phyloP scores from a whole-genome alignment of 2,113 vertebrate species.

The Colinus virginianus region DNA sequence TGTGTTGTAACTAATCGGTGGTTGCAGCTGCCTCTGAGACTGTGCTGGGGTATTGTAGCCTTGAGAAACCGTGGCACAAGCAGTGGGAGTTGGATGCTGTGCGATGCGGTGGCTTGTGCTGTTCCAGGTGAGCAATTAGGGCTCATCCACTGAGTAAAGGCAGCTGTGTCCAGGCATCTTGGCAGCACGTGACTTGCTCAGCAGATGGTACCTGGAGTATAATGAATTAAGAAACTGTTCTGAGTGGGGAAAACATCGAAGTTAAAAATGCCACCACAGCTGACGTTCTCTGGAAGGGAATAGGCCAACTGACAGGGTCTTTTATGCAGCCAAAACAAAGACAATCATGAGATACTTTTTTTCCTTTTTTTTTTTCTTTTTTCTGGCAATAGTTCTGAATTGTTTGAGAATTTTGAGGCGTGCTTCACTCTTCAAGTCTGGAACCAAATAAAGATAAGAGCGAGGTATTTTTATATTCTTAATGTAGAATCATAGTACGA shows the following conservation, averaged over 20 bases:
- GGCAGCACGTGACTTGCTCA: neutral
- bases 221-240: slow-evolving; percentile 33
- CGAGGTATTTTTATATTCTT: neutral
- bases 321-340: slow-evolving; percentile 16
- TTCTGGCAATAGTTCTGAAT: neutral
- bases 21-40: neutral
- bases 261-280: slow-evolving; percentile 38
- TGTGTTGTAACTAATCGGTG: neutral
- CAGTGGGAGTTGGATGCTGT: neutral
- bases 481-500: neutral
- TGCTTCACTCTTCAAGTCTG: neutral
- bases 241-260: slow-evolving; percentile 42
- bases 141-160: neutral
- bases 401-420: neutral
- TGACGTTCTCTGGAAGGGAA: neutral
- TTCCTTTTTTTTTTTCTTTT: neutral
- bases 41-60: neutral
- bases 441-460: neutral
- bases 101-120: accelerated
- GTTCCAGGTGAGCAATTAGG: slow-evolving; percentile 4
- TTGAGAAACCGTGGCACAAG: neutral
- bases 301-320: slow-evolving; percentile 18
- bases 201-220: slow-evolving; percentile 3
- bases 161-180: slow-evolving; percentile 25
- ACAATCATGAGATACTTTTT: neutral